These are phyloP conservation scores for Nyctibius grandis DNA, from an alignment of 2,797 vertebrate genomes.

Conservation along the genomic window DNA sequence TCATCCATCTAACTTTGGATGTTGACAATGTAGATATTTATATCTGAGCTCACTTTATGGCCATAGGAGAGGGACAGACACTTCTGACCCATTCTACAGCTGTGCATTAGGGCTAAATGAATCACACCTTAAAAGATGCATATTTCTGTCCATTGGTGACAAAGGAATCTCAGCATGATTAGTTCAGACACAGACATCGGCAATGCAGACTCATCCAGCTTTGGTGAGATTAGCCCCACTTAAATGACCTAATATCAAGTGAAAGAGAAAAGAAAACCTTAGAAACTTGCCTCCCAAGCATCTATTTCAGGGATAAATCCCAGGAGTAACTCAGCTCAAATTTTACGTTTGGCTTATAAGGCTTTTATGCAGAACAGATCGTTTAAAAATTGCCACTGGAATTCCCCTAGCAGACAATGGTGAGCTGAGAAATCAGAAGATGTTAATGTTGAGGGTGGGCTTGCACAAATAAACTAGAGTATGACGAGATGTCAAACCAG, in stretches of 20 bases:
- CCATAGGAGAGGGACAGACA: background rate
- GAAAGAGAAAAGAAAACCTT: background rate
- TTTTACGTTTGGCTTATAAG: background rate
- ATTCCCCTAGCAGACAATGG: background rate
- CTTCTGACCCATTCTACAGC: background rate
- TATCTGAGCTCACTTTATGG: background rate
- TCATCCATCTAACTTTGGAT: background rate
- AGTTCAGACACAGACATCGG: background rate
- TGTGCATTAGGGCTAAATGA: background rate
- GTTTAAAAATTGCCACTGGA: background rate
- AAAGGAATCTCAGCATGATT: background rate
- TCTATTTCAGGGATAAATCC: background rate
- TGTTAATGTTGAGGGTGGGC: background rate
- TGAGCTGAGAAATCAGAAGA: background rate
- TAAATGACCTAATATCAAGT: background rate
- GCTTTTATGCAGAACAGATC: background rate
- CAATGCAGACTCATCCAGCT: background rate
- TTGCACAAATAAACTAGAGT: background rate
- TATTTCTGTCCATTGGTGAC: background rate
- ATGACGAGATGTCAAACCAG: background rate
- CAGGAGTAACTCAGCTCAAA: background rate
- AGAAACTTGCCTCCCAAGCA: background rate
- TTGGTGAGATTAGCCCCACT: background rate
- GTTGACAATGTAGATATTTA: background rate
- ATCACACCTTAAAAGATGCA: background rate